These are phyloP conservation scores for Saguinus midas DNA, from an alignment of 2,113 vertebrate species.

Conservation along the genomic window DNA sequence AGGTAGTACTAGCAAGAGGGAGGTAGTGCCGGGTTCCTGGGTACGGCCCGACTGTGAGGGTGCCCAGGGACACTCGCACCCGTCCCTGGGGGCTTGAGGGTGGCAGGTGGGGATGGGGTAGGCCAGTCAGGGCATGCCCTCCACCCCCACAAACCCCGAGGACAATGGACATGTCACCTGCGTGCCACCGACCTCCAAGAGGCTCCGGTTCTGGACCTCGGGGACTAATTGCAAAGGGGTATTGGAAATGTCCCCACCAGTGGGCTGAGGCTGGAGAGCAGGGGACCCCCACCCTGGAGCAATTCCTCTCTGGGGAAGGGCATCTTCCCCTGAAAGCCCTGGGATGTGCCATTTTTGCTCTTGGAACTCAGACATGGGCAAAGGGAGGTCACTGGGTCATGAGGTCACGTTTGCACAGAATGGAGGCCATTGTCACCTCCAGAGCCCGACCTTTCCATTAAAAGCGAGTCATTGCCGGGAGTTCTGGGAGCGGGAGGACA, in stretches of 20 bases:
- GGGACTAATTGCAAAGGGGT: background rate
- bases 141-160: background rate
- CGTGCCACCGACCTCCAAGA: accelerated
- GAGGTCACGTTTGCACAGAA: conserved; percentile 42
- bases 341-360: background rate
- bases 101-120: background rate
- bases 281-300: accelerated
- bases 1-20: background rate
- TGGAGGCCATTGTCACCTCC: conserved; percentile 47
- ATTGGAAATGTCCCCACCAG: background rate
- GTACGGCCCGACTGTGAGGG: too few relatives aligned
- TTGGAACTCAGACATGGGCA: background rate
- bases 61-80: background rate
- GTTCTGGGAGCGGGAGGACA: background rate
- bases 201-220: too few relatives aligned
- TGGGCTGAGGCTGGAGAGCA: background rate
- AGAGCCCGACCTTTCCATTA: conserved; percentile 56
- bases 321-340: background rate
- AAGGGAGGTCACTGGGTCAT: conserved; percentile 69
- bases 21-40: too few relatives aligned
- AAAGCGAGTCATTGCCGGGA: conserved; percentile 39
- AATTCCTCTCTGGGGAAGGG: too few relatives aligned
- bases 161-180: background rate
- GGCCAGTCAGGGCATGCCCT: background rate
- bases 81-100: background rate